Evolutionary conservation across 2,113 vertebrate species (phyloP).

Genomic region (Rhinolophus sinicus): DNA sequence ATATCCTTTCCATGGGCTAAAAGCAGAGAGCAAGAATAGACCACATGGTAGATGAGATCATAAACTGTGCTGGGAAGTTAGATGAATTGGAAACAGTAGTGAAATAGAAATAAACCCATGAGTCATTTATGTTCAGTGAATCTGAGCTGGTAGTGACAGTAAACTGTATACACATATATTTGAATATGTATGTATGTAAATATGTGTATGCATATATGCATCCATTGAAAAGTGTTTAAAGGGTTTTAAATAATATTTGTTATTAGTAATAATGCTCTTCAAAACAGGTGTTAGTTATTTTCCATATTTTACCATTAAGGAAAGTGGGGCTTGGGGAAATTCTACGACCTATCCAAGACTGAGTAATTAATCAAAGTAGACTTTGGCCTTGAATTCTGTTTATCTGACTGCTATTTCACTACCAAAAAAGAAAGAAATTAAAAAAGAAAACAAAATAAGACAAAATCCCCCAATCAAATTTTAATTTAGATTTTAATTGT

Average conservation of each 20-base stretch:
- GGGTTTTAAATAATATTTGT: neutral
- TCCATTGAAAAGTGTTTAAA: neutral
- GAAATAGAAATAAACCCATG: neutral
- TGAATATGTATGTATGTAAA: neutral
- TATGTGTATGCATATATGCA: neutral
- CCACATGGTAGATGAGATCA: neutral
- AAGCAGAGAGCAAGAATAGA: neutral
- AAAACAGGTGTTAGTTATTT: neutral
- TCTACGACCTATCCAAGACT: neutral
- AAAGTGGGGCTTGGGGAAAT: neutral
- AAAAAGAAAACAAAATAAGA: neutral
- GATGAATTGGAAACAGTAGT: neutral
- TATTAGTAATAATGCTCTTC: neutral
- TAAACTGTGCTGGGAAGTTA: conserved; percentile 21
- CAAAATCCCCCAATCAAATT: neutral
- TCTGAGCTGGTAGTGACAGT: neutral
- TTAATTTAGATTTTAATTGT: neutral
- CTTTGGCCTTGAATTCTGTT: neutral
- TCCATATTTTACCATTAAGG: neutral
- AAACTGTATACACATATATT: neutral
- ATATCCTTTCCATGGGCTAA: neutral
- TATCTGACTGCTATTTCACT: neutral
- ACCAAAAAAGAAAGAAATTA: neutral
- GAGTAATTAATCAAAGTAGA: conserved; percentile 5
- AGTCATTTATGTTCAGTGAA: neutral